Conservation (phyloP, 2,113 vertebrate species). For the Pangasianodon hypophthalmus region DNA sequence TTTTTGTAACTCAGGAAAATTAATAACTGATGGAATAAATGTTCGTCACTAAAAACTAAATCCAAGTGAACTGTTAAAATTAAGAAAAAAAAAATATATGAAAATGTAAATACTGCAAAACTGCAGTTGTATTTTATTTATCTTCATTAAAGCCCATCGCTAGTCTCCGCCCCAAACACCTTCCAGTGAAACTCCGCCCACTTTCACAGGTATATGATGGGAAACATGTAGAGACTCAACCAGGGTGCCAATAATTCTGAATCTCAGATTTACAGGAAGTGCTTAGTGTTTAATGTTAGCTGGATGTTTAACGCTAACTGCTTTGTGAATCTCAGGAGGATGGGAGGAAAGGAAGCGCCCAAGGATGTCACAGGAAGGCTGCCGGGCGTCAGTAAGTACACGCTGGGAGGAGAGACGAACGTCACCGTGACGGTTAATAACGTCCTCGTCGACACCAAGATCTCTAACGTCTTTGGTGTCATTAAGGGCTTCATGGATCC, state of each 20-base stretch:
- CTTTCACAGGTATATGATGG: background rate
- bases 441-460: slow-evolving; percentile 72
- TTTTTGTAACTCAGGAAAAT: too few relatives aligned
- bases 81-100: too few relatives aligned
- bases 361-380: background rate
- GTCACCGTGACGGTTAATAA: slow-evolving; percentile 82
- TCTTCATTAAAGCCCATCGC: too few relatives aligned
- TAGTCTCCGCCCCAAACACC: background rate
- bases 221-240: background rate
- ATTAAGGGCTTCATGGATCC: slow-evolving; percentile 87
- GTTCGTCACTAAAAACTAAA: too few relatives aligned
- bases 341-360: slow-evolving; percentile 59
- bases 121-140: too few relatives aligned
- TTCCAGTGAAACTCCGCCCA: background rate
- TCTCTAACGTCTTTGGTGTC: slow-evolving; percentile 88
- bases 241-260: background rate
- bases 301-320: background rate
- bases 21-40: too few relatives aligned
- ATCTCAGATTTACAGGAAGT: background rate
- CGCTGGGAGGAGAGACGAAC: slow-evolving; percentile 58
- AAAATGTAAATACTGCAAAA: too few relatives aligned
- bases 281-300: background rate
- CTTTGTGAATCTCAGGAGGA: slow-evolving; percentile 66
- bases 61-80: too few relatives aligned
- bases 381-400: slow-evolving; percentile 23